phyloP scores from a whole-genome alignment of 2,797 vertebrate genomes.

The Holocentrus rufus region DNA sequence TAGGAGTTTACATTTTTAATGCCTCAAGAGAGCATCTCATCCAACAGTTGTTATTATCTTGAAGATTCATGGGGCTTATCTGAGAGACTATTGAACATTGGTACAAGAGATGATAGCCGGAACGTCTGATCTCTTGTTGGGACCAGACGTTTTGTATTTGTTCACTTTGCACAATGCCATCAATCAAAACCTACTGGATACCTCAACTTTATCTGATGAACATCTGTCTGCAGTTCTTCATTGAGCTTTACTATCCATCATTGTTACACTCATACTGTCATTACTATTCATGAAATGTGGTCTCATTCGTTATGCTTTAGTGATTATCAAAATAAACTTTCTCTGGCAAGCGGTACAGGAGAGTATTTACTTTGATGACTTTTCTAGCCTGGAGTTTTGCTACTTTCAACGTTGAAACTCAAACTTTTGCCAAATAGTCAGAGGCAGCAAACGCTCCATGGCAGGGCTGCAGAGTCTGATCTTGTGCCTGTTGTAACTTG shows the following conservation, averaged over 20 bases:
- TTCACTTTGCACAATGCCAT: conserved; percentile 13
- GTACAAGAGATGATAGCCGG: background rate
- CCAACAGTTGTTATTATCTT: conserved; percentile 43
- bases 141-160: background rate
- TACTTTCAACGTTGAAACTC: too few relatives aligned
- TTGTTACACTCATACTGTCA: background rate
- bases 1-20: conserved; percentile 62
- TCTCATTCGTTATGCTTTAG: background rate
- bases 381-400: too few relatives aligned
- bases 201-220: conserved; percentile 13
- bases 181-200: conserved; percentile 10
- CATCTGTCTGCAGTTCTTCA: conserved; percentile 18
- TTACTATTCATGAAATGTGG: conserved; percentile 2
- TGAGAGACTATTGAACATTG: background rate
- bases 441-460: too few relatives aligned
- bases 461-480: too few relatives aligned
- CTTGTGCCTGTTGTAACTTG: too few relatives aligned
- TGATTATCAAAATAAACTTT: background rate
- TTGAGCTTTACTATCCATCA: conserved; percentile 10
- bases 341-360: too few relatives aligned
- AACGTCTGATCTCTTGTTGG: background rate
- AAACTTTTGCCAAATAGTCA: too few relatives aligned
- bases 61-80: conserved; percentile 8
- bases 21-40: conserved; percentile 36
- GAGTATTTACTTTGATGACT: too few relatives aligned